Evolutionary conservation across 2,888 invertebrate genomes (phyloP).

Genomic region (Pocota personata): DNA sequence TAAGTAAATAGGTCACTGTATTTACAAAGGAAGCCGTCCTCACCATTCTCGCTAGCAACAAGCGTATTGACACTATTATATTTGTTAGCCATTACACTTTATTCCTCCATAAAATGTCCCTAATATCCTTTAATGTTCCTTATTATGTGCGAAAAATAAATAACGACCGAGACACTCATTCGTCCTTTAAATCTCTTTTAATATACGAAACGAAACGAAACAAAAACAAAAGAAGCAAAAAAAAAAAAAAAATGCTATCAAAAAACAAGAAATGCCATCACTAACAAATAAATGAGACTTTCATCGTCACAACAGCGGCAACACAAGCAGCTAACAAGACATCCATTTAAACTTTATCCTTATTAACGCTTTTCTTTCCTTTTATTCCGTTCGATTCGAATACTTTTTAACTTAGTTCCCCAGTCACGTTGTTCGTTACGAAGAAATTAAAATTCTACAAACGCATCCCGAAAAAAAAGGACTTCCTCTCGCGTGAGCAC

Average conservation of each 20-base stretch:
- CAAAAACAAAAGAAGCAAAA: no score
- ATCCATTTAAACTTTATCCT: conserved; percentile 70
- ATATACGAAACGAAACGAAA: not conserved
- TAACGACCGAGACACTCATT: not conserved
- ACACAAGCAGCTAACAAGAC: conserved; percentile 65
- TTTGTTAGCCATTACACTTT: not conserved
- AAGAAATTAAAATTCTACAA: conserved; percentile 71
- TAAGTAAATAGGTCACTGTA: no score
- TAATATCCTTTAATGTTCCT: conserved; percentile 1
- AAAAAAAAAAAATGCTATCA: conserved; percentile 13
- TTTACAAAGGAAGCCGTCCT: no score
- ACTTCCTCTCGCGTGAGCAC: not conserved
- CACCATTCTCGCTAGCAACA: no score
- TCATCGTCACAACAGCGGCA: conserved; percentile 20
- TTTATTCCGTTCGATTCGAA: conserved; percentile 56
- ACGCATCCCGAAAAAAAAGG: conserved; percentile 49
- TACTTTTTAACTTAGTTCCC: conserved; percentile 53
- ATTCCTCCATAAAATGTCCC: not conserved
- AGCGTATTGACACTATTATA: not conserved
- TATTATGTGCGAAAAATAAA: conserved; percentile 38
- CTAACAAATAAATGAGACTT: conserved; percentile 52
- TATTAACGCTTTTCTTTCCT: conserved; percentile 57
- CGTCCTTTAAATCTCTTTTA: not conserved
- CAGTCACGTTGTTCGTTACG: conserved; percentile 69
- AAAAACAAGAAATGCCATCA: conserved; percentile 3